Base-by-base conservation (phyloP, 1,140 invertebrate species). In the Magallana angulata region DNA sequence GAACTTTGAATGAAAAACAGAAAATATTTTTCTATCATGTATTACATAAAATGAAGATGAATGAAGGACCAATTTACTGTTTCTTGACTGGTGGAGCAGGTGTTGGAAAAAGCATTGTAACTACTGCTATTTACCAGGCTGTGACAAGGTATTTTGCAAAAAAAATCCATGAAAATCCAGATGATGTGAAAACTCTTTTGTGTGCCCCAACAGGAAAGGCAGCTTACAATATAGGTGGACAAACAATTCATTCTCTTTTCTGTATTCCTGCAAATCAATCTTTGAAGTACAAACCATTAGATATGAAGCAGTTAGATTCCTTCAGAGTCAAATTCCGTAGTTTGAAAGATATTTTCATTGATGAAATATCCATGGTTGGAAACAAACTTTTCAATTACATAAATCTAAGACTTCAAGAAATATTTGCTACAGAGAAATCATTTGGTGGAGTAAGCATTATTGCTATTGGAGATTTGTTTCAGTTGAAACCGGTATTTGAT, bases 351-450 rank as follows among this genome's bases (percentile, higher is more conserved):
- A 18, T 90, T 14, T 80, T 90, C 16, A 90, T 90, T 87, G 87
- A 88, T 90, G 85, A 90, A 87, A 85, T 90, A 76, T 90, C 88
- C 2, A 87, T 90, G 90, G 90, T 89, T 85, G 90, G 90, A 7
- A 87, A 80, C 57, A 86, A 84, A 76, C 60, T 90, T 84, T 80
- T 90, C n/a, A 81, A 57, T 76, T 89, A 87, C 57, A 86, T 90
- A 30, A 56, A 89, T 82, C 14, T 71, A 68, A 62, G 83, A 24
- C 71, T 90, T 18, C 56, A 89, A 57, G 60, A 90, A 83, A 57
- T 90, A 7, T 88, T 58, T 57, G 86, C 84, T 2, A 87, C 57
- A 11, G 82, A 84, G 12, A n/a, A 60, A 71, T 4, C 57, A 57
- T 90, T 90, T 88, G 90, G 90, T 30, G 88, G 90, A 76, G 76